phyloP scores from a whole-genome alignment of 2,797 vertebrate species.

The Nyctibius grandis region DNA sequence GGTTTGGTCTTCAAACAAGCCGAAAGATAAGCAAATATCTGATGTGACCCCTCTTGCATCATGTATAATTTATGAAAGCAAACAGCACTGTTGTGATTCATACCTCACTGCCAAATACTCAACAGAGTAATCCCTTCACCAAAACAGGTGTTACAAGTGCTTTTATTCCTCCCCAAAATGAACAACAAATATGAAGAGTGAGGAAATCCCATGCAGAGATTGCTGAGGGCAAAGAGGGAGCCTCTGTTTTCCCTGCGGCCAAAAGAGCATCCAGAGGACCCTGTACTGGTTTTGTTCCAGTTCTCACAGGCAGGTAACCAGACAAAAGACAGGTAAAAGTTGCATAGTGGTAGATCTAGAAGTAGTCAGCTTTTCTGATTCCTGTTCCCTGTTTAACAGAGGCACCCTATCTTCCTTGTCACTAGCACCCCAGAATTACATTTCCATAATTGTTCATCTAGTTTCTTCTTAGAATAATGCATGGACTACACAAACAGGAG shows the following conservation, averaged over 20 bases:
- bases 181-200: neutral
- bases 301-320: neutral
- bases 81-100: conserved; percentile 10
- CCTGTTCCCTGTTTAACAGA: neutral
- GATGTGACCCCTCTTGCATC: conserved; percentile 21
- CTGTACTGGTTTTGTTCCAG: neutral
- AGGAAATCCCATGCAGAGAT: neutral
- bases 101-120: neutral
- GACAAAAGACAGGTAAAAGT: neutral
- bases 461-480: neutral
- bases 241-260: neutral
- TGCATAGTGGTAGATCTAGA: neutral
- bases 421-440: neutral
- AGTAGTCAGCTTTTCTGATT: neutral
- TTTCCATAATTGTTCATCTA: neutral
- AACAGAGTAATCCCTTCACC: neutral
- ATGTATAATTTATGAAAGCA: conserved; percentile 23
- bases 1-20: conserved; percentile 75
- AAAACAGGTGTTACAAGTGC: neutral
- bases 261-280: neutral
- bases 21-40: conserved; percentile 66
- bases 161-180: neutral
- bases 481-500: neutral
- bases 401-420: neutral
- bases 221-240: neutral